These are phyloP conservation scores for Coecobrya sp. DNA, from an alignment of 2,888 invertebrate species.

Conservation along the genomic window DNA sequence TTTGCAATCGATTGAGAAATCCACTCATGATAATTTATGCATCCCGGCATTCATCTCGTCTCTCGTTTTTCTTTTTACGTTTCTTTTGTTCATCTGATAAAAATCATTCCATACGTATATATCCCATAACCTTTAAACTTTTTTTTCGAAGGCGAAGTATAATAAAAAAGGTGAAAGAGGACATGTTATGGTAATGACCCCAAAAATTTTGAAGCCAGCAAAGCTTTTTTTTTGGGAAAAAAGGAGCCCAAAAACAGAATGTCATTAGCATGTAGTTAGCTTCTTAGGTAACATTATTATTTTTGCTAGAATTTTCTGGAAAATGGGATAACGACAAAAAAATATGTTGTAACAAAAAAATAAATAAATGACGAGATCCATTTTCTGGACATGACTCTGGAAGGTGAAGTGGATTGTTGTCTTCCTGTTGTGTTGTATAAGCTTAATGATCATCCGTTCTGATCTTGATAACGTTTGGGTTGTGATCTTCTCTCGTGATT, in stretches of 20 bases:
- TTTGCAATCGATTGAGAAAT: conserved; percentile 37
- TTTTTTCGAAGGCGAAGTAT: not conserved
- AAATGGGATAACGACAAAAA: not conserved
- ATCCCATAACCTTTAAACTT: conserved; percentile 12
- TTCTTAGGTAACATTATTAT: not conserved
- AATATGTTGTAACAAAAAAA: no score
- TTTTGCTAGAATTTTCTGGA: not conserved
- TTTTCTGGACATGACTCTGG: not conserved
- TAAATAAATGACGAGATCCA: not conserved
- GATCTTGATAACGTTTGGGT: not conserved
- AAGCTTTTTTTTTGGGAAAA: not conserved
- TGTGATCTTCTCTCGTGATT: not conserved
- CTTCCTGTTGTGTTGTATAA: conserved; percentile 9
- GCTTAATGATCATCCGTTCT: not conserved
- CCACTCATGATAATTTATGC: conserved; percentile 1
- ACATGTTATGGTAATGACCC: conserved; percentile 49
- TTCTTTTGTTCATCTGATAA: not conserved
- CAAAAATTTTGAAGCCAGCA: conserved; percentile 14
- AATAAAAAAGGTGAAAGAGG: conserved; percentile 37
- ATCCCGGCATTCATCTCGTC: not conserved
- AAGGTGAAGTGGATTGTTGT: not conserved
- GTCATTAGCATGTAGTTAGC: conserved; percentile 27
- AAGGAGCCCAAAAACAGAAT: conserved; percentile 40
- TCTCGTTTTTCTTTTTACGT: no score
- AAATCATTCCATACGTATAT: conserved; percentile 1